A percentile compares a stretch with the other conserved stretches of the same genome.
These are phyloP conservation scores for Trissolcus basalis DNA, from an alignment of 1,140 invertebrate species.

Conservation along the genomic window DNA sequence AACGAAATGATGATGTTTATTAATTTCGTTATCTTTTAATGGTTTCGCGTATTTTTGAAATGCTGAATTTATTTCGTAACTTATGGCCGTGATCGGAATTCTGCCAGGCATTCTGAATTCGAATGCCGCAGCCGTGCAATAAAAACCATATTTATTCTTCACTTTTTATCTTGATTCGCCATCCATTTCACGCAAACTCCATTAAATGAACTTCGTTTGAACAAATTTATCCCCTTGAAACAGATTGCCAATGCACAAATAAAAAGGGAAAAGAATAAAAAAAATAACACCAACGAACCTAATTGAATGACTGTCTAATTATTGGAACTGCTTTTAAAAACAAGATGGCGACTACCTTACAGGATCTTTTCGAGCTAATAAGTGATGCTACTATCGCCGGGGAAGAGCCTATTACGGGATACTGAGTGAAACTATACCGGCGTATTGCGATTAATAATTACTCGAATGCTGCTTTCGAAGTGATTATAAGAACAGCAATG, in stretches of 20 bases:
- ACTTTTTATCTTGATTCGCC: constrained; percentile 18
- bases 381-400: constrained; percentile 55
- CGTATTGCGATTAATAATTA: constrained; percentile 57
- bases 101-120: neutral
- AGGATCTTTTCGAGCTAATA: constrained; percentile 29
- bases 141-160: constrained; percentile 5
- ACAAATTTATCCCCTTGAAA: constrained; percentile 15
- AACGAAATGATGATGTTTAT: constrained; percentile 36
- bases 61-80: constrained; percentile 27
- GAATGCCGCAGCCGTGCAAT: constrained; percentile 2
- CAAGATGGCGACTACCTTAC: constrained; percentile 39
- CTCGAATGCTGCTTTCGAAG: constrained; percentile 44
- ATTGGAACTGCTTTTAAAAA: constrained; percentile 33
- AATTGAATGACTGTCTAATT: constrained; percentile 51
- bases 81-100: constrained; percentile 16
- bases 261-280: neutral
- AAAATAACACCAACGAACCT: neutral
- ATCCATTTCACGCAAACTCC: constrained; percentile 9
- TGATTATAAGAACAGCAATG: constrained; percentile 53
- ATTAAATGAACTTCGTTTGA: constrained; percentile 7
- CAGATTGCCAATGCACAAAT: constrained; percentile 9
- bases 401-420: constrained; percentile 55
- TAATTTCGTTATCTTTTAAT: constrained; percentile 48
- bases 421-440: constrained; percentile 51
- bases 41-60: constrained; percentile 29